These are phyloP conservation scores for Apodemia zela DNA, from an alignment of 2,888 invertebrate genomes.

Conservation along the genomic window DNA sequence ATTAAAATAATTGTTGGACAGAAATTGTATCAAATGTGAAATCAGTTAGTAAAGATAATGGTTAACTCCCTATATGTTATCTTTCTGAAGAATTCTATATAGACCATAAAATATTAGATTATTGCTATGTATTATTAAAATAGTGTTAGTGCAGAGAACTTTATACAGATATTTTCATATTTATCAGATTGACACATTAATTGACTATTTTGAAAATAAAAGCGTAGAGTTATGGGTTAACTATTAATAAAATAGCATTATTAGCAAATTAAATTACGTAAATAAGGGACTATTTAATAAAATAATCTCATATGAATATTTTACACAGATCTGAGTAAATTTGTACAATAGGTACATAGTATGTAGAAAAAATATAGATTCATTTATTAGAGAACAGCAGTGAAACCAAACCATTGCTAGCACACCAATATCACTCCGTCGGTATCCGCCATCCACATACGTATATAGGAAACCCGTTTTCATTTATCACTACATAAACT, in stretches of 20 bases:
- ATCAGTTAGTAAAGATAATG: not conserved
- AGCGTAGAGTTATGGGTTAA: constrained; percentile 19
- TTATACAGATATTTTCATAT: constrained; percentile 29
- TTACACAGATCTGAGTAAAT: constrained; percentile 70
- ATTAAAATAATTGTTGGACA: not conserved
- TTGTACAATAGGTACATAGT: constrained; percentile 73
- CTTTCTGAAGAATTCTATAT: constrained; percentile 21
- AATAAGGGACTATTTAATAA: constrained; percentile 36
- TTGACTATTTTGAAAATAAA: constrained; percentile 61
- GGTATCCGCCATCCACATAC: too few species aligned
- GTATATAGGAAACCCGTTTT: too few species aligned
- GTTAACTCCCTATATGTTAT: not conserved
- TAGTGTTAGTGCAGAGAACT: constrained; percentile 32
- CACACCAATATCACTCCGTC: not conserved
- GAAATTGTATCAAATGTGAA: too few species aligned
- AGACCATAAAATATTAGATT: constrained; percentile 19
- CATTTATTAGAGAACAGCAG: constrained; percentile 75
- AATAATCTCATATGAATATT: constrained; percentile 65
- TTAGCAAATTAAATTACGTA: constrained; percentile 34
- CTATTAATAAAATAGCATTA: constrained; percentile 27
- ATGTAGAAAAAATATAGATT: constrained; percentile 81
- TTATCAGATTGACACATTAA: constrained; percentile 67
- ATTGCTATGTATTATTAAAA: constrained; percentile 14
- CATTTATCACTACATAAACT: too few species aligned
- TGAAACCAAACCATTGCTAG: constrained; percentile 76